Evolutionary conservation across 2,113 vertebrate species (phyloP).

Genomic region (Lampris megalopsis): DNA sequence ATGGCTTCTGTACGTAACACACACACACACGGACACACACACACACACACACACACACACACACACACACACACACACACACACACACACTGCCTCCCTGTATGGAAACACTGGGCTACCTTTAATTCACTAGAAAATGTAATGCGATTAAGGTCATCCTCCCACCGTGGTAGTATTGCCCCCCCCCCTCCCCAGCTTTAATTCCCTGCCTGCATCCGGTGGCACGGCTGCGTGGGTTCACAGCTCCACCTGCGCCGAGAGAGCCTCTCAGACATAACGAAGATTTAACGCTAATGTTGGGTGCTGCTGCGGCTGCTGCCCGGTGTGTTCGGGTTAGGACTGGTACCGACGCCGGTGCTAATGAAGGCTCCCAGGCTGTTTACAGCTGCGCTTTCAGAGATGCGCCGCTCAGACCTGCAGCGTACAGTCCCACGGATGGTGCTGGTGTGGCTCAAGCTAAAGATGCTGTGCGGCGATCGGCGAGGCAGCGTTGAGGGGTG

Average conservation of each 20-base stretch:
- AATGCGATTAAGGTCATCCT: slow-evolving; percentile 39
- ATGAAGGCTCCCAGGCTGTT: background rate
- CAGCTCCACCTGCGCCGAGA: slow-evolving; percentile 7
- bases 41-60: background rate
- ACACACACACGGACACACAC: background rate
- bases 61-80: slow-evolving; percentile 5
- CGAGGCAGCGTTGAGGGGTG: too few species aligned
- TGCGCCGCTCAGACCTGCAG: background rate
- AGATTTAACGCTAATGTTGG: slow-evolving; percentile 48
- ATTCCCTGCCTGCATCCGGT: slow-evolving; percentile 23
- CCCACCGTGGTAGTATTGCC: slow-evolving; percentile 30
- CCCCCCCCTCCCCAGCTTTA: slow-evolving; percentile 14
- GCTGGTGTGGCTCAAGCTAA: background rate
- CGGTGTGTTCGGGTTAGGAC: slow-evolving; percentile 14
- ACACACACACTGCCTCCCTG: background rate
- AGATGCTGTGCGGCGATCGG: too few species aligned
- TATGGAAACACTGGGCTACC: slow-evolving; percentile 17
- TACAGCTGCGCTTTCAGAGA: background rate
- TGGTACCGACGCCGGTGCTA: background rate
- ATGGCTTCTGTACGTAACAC: background rate
- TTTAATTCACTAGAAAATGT: slow-evolving; percentile 48
- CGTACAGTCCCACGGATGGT: background rate
- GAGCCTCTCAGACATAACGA: slow-evolving; percentile 35
- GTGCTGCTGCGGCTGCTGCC: background rate
- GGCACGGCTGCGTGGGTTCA: slow-evolving; percentile 30